Evolutionary conservation across 2,888 invertebrate species (phyloP).

Genomic region (Notodonta dromedarius): DNA sequence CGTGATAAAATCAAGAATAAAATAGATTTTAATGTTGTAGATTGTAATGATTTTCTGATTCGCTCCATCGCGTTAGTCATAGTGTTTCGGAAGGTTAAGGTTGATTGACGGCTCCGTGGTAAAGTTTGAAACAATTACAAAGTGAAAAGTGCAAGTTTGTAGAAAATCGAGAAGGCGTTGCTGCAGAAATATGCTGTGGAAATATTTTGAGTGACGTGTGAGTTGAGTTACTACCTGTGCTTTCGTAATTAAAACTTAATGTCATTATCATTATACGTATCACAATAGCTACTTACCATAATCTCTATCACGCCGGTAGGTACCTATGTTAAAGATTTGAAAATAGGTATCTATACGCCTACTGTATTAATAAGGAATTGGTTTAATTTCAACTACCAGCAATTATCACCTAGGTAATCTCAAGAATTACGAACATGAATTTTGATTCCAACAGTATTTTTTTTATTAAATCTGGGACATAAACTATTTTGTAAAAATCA

Average conservation of each 20-base stretch:
- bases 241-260: background rate
- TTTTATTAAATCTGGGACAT: too few relatives aligned
- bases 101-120: conserved; percentile 42
- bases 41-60: conserved; percentile 21
- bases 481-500: too few relatives aligned
- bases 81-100: conserved; percentile 42
- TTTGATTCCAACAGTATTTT: too few relatives aligned
- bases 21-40: conserved; percentile 14
- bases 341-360: too few relatives aligned
- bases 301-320: too few relatives aligned
- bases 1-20: conserved; percentile 38
- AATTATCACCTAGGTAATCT: too few relatives aligned
- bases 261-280: too few relatives aligned
- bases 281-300: too few relatives aligned
- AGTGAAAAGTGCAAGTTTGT: conserved; percentile 45
- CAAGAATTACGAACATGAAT: too few relatives aligned
- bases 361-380: too few relatives aligned
- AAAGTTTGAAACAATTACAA: conserved; percentile 39
- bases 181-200: conserved; percentile 32
- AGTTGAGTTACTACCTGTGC: background rate
- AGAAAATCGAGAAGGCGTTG: conserved; percentile 21
- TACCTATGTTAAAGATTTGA: too few relatives aligned
- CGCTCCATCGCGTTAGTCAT: conserved; percentile 29
- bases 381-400: too few relatives aligned
- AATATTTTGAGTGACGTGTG: conserved; percentile 43